A percentile compares a stretch with the other conserved stretches of the same genome.
These are phyloP conservation scores for Geothlypis trichas DNA, from an alignment of 2,113 vertebrate genomes.

Conservation along the genomic window DNA sequence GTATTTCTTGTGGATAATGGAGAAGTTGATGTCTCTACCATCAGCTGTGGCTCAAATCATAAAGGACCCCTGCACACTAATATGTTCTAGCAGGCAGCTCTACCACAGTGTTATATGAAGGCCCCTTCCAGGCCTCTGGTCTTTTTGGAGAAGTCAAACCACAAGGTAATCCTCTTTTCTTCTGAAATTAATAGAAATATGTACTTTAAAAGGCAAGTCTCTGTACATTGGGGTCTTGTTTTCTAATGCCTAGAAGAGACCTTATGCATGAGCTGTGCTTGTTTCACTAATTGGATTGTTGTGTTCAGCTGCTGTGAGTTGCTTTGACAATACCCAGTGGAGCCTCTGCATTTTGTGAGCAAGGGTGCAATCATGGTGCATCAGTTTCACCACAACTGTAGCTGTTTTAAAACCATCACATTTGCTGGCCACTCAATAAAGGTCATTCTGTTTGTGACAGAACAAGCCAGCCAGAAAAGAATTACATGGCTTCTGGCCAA, in stretches of 20 bases:
- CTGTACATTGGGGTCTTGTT: not conserved
- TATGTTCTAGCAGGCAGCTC: not conserved
- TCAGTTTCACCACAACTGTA: not conserved
- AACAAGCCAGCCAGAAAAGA: not conserved
- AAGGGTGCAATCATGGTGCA: not conserved
- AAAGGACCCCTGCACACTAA: not conserved
- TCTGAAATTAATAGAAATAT: not conserved
- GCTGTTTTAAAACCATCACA: not conserved
- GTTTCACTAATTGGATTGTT: constrained; percentile 52
- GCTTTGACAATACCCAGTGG: constrained; percentile 36
- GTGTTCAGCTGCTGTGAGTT: constrained; percentile 20
- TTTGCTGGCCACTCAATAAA: constrained; percentile 27
- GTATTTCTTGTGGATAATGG: not conserved
- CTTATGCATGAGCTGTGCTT: constrained; percentile 30
- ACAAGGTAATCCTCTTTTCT: not conserved
- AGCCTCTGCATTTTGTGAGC: not conserved
- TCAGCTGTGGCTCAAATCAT: not conserved
- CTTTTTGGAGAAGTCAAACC: not conserved
- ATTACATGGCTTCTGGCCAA: not conserved
- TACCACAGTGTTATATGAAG: not conserved
- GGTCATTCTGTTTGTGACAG: constrained; percentile 6
- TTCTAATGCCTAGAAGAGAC: constrained; percentile 16
- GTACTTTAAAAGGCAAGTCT: not conserved
- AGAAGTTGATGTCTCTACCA: not conserved
- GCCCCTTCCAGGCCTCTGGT: not conserved